Evolutionary conservation across 2,888 invertebrate species (phyloP), one percentile per base, ranked within the genome.

Genomic region (Sturmia bella): DNA sequence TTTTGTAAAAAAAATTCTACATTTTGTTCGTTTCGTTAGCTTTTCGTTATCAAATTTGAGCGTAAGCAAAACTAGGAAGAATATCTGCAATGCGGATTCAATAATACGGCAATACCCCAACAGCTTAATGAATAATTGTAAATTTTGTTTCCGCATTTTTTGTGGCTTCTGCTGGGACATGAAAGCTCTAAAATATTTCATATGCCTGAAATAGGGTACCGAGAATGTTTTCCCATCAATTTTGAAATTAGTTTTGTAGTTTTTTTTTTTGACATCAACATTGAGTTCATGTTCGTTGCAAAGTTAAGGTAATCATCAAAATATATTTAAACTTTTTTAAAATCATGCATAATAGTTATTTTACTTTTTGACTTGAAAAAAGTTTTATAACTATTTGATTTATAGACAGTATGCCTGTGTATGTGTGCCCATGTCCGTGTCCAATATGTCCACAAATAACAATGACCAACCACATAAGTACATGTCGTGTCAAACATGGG

Each of bases 401-500:
- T 70, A 45, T 27, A 4, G 3, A 27, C 32, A 32, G n/a, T 32
- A 32, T 9, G 7, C 9, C 7, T 7, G 9, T 7, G 32, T 6
- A 1, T 32, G 9, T 32, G 32, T 7, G 9, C 1, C 32, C 32
- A 32, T 57, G 56, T 63, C 45, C 19, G 64, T 64, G 70, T 64
- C 64, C 21, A 50, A 80, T 80, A 57, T 75, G 72, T 66, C 61
- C 80, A 72, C 80, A 72, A 76, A 76, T 45, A 80, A 80, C 70
- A 72, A 61, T 72, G 76, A 80, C 80, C 75, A 76, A 66, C 80
- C 80, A 72, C 80, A 80, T 76, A 66, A 80, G 75, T 70, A 80
- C 66, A 80, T 80, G 80, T 80, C 80, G 76, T 80, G 80, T 80
- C 75, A 72, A 64, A 80, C 80, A 80, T 76, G 80, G 66, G 32